A percentile compares a stretch with the other conserved stretches of the same genome.
Conservation (phyloP, 2,797 vertebrate genomes). For the Urocyon cinereoargenteus region DNA sequence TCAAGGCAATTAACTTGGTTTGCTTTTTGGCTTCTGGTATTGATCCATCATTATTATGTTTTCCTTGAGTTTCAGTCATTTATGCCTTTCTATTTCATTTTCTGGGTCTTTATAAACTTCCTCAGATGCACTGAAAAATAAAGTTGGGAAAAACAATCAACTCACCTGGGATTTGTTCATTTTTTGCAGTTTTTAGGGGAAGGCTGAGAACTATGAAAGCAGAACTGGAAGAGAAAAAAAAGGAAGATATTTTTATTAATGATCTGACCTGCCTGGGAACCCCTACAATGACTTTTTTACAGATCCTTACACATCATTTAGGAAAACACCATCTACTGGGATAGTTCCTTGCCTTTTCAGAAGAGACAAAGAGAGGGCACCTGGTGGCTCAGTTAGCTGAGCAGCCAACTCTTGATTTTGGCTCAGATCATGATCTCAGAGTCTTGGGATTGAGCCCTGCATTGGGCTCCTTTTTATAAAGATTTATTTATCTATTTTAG, state of each 20-base stretch:
- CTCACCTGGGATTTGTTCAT: conserved; percentile 80
- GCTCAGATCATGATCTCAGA: too few relatives aligned
- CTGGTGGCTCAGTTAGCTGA: neutral
- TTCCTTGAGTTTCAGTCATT: conserved; percentile 44
- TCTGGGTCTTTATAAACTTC: conserved; percentile 9
- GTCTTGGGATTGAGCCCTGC: too few relatives aligned
- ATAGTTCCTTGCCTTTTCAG: neutral
- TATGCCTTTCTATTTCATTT: conserved; percentile 15
- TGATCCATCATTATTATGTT: neutral
- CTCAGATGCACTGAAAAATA: conserved; percentile 32
- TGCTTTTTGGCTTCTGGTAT: conserved; percentile 4
- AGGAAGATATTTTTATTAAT: conserved; percentile 53
- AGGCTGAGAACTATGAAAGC: conserved; percentile 57
- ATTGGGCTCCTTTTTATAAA: too few relatives aligned
- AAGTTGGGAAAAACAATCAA: conserved; percentile 19
- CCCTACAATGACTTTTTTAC: neutral
- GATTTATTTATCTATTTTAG: too few relatives aligned
- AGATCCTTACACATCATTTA: neutral
- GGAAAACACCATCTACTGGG: neutral
- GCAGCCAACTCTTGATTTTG: neutral
- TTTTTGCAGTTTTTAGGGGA: conserved; percentile 58
- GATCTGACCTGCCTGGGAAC: neutral
- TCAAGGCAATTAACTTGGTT: neutral
- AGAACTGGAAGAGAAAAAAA: conserved; percentile 71
- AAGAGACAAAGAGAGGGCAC: neutral